Evolutionary conservation across 1,140 invertebrate species (phyloP).

Genomic region (Drosophila orena): DNA sequence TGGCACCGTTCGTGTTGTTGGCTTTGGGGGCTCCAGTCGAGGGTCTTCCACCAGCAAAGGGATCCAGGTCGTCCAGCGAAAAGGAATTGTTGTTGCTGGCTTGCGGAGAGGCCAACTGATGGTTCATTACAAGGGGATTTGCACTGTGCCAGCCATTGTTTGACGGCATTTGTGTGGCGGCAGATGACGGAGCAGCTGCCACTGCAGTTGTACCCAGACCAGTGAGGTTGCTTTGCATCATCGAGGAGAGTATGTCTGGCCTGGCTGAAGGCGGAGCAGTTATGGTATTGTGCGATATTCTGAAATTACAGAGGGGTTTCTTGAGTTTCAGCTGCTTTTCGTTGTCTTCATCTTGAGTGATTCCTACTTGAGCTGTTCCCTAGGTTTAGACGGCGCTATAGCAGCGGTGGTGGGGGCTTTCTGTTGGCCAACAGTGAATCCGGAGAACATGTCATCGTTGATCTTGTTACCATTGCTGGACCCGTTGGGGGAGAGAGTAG

Average conservation of each 20-base stretch:
- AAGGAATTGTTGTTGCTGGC: conserved; percentile 73
- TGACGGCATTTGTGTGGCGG: conserved; percentile 25
- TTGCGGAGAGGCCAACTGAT: conserved; percentile 71
- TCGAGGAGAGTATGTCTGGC: conserved; percentile 70
- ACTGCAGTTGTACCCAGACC: conserved; percentile 24
- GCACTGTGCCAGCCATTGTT: conserved; percentile 73
- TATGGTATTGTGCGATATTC: conserved; percentile 70
- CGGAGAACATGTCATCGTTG: conserved; percentile 81
- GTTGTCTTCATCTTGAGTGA: neutral
- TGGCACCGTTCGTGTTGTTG: conserved; percentile 61
- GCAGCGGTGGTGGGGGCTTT: conserved; percentile 13
- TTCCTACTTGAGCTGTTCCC: conserved; percentile 66
- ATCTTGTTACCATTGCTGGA: conserved; percentile 57
- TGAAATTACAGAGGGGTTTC: conserved; percentile 51
- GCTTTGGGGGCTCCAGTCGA: conserved; percentile 29
- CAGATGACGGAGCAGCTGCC: conserved; percentile 6
- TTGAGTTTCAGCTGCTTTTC: conserved; percentile 21
- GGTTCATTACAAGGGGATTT: conserved; percentile 80
- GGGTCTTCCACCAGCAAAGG: conserved; percentile 48
- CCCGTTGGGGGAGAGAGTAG: conserved; percentile 36
- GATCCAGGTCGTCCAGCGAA: conserved; percentile 76
- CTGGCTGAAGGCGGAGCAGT: conserved; percentile 31
- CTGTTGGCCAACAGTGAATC: conserved; percentile 64
- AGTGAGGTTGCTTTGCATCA: conserved; percentile 76
- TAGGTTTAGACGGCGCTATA: conserved; percentile 46